A percentile compares a stretch with the other conserved stretches of the same genome.
Conservation (phyloP, 2,113 vertebrate genomes). For the Dasyurus viverrinus region DNA sequence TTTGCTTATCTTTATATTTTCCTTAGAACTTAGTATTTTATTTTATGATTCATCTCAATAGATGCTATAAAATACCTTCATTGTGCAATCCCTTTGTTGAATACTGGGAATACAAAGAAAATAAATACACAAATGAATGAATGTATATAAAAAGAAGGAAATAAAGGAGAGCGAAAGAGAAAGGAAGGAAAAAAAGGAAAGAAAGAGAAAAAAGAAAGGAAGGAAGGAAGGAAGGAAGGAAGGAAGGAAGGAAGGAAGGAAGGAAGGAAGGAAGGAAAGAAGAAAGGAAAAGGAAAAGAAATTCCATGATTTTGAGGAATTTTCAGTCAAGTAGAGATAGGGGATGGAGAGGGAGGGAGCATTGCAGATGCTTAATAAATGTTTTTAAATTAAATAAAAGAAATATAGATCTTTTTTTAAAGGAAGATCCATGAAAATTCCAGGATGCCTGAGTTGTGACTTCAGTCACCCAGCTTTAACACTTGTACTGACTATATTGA, state of each 20-base stretch:
- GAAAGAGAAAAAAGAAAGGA: too few relatives aligned
- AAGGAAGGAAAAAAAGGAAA: too few relatives aligned
- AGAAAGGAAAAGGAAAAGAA: not conserved
- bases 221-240: too few relatives aligned
- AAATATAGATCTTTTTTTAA: not conserved
- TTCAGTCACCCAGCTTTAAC: not conserved
- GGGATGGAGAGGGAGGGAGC: not conserved
- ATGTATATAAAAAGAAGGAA: not conserved
- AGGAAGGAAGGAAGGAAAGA: too few relatives aligned
- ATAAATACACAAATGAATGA: not conserved
- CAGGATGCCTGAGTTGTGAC: not conserved
- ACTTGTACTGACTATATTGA: not conserved
- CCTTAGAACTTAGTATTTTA: too few relatives aligned
- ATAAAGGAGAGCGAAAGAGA: not conserved
- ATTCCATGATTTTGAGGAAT: not conserved
- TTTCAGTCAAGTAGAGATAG: not conserved
- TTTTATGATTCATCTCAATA: not conserved
- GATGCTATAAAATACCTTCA: not conserved
- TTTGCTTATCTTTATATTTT: not conserved
- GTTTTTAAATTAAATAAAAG: not conserved
- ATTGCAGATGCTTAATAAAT: not conserved
- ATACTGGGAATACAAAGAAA: not conserved
- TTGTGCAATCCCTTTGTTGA: not conserved
- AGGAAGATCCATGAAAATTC: not conserved
- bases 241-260: not conserved